phyloP scores from a whole-genome alignment of 2,888 invertebrate genomes.

The Odontocerum albicorne region DNA sequence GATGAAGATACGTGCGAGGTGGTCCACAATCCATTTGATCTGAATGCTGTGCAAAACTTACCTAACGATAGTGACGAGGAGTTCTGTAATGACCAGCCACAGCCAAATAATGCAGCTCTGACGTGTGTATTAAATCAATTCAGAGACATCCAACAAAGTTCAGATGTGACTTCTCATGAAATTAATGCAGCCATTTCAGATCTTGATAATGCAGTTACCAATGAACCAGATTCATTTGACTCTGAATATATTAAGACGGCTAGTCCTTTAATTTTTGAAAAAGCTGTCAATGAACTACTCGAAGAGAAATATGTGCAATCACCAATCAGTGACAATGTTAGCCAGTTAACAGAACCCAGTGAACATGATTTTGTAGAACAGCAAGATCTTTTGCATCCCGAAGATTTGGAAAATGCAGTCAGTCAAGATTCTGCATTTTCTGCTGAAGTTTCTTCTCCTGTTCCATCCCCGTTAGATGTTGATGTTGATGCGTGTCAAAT shows the following conservation, averaged over 20 bases:
- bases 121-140: slow-evolving; percentile 24
- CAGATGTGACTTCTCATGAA: slow-evolving; percentile 35
- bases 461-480: slow-evolving; percentile 20
- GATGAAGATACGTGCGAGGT: slow-evolving; percentile 57
- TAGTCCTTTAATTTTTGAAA: slow-evolving; percentile 39
- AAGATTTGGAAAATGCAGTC: slow-evolving; percentile 9
- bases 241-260: slow-evolving; percentile 44
- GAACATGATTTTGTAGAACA: slow-evolving; percentile 26
- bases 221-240: slow-evolving; percentile 35
- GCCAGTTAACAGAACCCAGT: slow-evolving; percentile 31
- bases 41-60: slow-evolving; percentile 60
- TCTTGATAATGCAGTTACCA: slow-evolving; percentile 41
- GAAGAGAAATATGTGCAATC: slow-evolving; percentile 20
- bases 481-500: slow-evolving; percentile 20
- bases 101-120: slow-evolving; percentile 24
- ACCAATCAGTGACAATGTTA: slow-evolving; percentile 27
- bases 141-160: background rate
- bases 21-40: slow-evolving; percentile 53
- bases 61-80: slow-evolving; percentile 56
- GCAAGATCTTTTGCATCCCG: background rate
- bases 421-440: slow-evolving; percentile 28
- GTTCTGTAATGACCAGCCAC: slow-evolving; percentile 42
- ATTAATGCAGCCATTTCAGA: slow-evolving; percentile 40
- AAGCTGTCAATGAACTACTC: slow-evolving; percentile 41
- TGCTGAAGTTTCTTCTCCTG: slow-evolving; percentile 25